Evolutionary conservation across 1,140 invertebrate genomes (phyloP).

Genomic region (Ostrea denselamellosa): DNA sequence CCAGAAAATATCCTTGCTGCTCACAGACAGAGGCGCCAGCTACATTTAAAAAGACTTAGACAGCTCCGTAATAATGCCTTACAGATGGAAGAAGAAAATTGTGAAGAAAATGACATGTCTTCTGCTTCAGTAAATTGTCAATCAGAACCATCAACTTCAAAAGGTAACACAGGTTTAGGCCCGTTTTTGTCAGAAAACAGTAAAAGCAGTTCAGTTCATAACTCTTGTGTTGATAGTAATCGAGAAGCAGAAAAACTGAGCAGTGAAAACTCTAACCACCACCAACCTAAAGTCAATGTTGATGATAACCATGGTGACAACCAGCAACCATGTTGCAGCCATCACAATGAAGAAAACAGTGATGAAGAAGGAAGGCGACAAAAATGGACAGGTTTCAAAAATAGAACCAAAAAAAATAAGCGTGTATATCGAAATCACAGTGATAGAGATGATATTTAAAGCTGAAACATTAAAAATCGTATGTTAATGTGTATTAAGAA

Average conservation of each 20-base stretch:
- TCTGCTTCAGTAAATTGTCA: conserved; percentile 19
- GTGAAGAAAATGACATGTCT: conserved; percentile 51
- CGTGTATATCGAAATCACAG: conserved; percentile 52
- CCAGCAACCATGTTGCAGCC: not conserved
- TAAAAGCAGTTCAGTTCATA: conserved; percentile 34
- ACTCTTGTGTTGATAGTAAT: conserved; percentile 34
- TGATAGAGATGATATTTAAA: conserved; percentile 20
- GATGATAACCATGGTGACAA: not conserved
- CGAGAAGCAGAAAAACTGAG: conserved; percentile 34
- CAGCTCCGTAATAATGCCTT: conserved; percentile 61
- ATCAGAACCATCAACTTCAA: not conserved
- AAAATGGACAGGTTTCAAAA: conserved; percentile 71
- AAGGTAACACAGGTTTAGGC: conserved; percentile 53
- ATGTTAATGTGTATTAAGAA: no score
- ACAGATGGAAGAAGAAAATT: conserved; percentile 65
- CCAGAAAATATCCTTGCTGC: conserved; percentile 29
- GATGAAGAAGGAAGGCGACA: conserved; percentile 55
- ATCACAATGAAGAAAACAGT: conserved; percentile 40
- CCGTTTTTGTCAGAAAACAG: conserved; percentile 50
- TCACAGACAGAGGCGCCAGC: conserved; percentile 53
- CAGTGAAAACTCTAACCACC: not conserved
- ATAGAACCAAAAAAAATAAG: conserved; percentile 51
- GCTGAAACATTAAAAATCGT: not conserved
- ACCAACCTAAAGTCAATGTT: not conserved
- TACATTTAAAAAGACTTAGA: conserved; percentile 66